These are phyloP conservation scores for Hirundo rustica DNA, from an alignment of 2,797 vertebrate genomes.

Conservation along the genomic window DNA sequence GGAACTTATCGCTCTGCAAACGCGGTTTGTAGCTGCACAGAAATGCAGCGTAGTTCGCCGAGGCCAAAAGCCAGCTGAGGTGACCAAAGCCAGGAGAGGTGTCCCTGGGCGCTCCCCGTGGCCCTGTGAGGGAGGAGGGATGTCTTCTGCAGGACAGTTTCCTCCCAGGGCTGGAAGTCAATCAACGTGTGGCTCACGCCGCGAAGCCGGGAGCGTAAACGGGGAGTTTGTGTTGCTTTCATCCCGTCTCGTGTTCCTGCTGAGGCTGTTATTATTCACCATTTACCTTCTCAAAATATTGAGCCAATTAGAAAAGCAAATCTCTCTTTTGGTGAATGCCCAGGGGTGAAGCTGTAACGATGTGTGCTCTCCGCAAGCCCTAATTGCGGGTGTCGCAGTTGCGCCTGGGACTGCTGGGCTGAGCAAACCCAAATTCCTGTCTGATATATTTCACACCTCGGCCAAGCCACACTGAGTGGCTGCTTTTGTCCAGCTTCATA, in stretches of 20 bases:
- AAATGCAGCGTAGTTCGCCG: fast-evolving
- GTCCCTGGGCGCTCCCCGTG: background rate
- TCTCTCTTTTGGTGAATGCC: constrained; percentile 33
- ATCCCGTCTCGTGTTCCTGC: constrained; percentile 23
- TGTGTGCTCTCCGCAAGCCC: constrained; percentile 26
- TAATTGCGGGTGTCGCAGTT: background rate
- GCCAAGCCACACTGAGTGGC: constrained; percentile 14
- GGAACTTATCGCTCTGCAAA: background rate
- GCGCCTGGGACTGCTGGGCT: background rate
- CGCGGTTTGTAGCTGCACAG: background rate
- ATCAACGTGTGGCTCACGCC: background rate
- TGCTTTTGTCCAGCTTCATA: background rate
- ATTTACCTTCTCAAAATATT: constrained; percentile 63
- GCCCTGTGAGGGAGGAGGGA: background rate
- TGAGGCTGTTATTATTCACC: constrained; percentile 51
- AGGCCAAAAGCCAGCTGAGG: constrained; percentile 32
- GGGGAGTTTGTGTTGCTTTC: constrained; percentile 17
- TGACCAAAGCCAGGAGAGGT: constrained; percentile 3
- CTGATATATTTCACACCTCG: background rate
- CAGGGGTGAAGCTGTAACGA: constrained; percentile 21
- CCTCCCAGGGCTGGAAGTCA: constrained; percentile 2
- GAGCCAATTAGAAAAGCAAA: constrained; percentile 58
- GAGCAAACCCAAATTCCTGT: constrained; percentile 31
- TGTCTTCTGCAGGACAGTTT: background rate
- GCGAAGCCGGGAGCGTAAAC: background rate